Base-by-base conservation (phyloP, 1,140 invertebrate genomes). In the Eriocheir sinensis region DNA sequence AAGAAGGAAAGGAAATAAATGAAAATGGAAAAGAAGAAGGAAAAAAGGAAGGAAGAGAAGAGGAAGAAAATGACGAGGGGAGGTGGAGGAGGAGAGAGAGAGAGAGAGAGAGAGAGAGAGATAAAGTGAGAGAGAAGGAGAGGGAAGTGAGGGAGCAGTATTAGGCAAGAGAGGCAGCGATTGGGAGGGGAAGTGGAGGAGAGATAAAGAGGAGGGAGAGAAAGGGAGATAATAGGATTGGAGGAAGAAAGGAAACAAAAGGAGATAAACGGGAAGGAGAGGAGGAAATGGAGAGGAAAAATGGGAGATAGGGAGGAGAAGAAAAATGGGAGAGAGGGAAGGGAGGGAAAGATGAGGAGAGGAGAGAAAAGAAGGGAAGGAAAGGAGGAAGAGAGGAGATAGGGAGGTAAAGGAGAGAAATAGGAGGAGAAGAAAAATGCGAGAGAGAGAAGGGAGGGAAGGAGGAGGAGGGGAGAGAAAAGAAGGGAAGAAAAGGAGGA, bases 241-340 rank as follows among this genome's bases (percentile, higher is more conserved):
- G n/a, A n/a, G 40, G 41, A 15, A 89, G 38, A n/a, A 8, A 44
- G 40, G 21, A 12, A n/a, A 32, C 27, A n/a, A 44, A 21, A 34
- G 3, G 88, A 21, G 88, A 89, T 44, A 3, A 41, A 86, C 2
- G 40, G 83, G 48, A 40, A 88, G 34, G 38, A 44, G 36, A 34
- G 81, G n/a, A 30, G 81, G 36, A 72, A 34, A 34, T 30, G 81
- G 36, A n/a, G n/a, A n/a, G 8, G 81, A 8, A n/a, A 83, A n/a
- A 6, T 9, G n/a, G 81, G 36, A 83, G 81, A n/a, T 15, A n/a
- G n/a, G 60, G n/a, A n/a, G n/a, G 60, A n/a, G 60, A 72, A n/a
- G 60, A n/a, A 15, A n/a, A 72, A 72, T 15, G 60, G n/a, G 60
- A 72, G 81, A 27, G 81, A 85, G 81, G 81, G 81, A 85, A 27